Conservation (phyloP, 1,140 invertebrate species). For the Drosophila grimshawi region DNA sequence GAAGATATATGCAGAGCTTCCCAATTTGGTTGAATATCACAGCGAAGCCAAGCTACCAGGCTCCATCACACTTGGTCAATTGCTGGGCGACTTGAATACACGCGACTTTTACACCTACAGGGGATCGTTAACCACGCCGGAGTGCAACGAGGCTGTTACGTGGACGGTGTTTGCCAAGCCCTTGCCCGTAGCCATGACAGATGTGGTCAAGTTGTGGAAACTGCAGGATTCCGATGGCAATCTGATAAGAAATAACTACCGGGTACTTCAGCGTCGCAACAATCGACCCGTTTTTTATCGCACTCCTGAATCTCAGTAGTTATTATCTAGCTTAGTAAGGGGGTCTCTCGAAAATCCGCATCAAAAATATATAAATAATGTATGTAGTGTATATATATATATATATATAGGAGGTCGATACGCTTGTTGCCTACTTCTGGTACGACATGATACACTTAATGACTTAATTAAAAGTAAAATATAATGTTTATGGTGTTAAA, state of each 20-base stretch:
- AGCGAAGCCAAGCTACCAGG: constrained; percentile 17
- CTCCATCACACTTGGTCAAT: constrained; percentile 85
- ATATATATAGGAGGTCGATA: no score
- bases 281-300: constrained; percentile 86
- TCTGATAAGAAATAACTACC: constrained; percentile 53
- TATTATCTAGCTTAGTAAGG: constrained; percentile 27
- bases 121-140: constrained; percentile 91
- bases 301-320: constrained; percentile 6
- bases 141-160: constrained; percentile 91
- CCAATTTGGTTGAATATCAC: constrained; percentile 88
- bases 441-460: no score
- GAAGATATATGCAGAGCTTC: constrained; percentile 40
- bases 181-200: constrained; percentile 90
- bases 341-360: not conserved
- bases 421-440: no score
- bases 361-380: not conserved
- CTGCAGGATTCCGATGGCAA: constrained; percentile 44
- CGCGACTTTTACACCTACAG: constrained; percentile 92
- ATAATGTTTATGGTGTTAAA: no score
- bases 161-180: constrained; percentile 95
- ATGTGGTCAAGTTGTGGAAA: constrained; percentile 86
- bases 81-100: constrained; percentile 85
- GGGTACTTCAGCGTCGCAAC: constrained; percentile 84
- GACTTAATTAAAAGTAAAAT: no score
- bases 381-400: not conserved